Evolutionary conservation across 2,797 vertebrate genomes (phyloP), one percentile per base, ranked within the genome.

Genomic region (Paratrypauchen microcephalus): DNA sequence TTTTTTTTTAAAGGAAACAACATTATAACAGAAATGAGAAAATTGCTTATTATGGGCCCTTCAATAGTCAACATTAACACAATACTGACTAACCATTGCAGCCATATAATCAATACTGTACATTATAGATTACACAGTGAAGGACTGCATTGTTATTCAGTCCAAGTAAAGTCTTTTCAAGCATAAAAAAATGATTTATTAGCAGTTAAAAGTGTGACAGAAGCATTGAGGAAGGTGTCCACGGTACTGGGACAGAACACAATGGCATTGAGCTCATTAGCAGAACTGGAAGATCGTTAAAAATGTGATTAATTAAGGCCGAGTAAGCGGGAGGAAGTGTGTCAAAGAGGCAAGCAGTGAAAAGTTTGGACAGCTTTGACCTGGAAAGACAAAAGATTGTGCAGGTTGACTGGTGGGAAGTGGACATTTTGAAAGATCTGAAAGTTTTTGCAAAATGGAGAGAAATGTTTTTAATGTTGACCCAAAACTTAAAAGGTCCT

Each of bases 301-400:
- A 26, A 66, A 32, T 66, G 64, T 18, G 47, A 48, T 48, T 66
- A 66, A 66, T 66, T 54, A 54, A 54, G 48, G 48, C 19, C n/a
- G 5, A 54, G 48, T 21, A 52, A 54, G 48, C 64, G 36, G 28
- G n/a, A 52, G 45, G 63, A 65, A 65, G 24, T 50, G 63, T 50
- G 63, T 50, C 45, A 65, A 28, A 19, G 63, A 18, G 45, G 36
- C 12, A 4, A 13, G 13, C 39, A 8, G 36, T 24, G 39, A 18
- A 64, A 64, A 48, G 45, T 48, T 65, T 65, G 45, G 45, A 50
- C 63, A 47, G 19, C 19, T 65, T 65, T 24, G 16, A 50, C n/a
- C 9, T 26, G 6, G 36, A 24, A 28, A 24, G 45, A 50, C 63
- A 50, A 50, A 65, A 65, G 45, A 24, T 19, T 15, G 24, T 32